These are phyloP conservation scores for Andrena fulva DNA, from an alignment of 2,888 invertebrate species.

Conservation along the genomic window DNA sequence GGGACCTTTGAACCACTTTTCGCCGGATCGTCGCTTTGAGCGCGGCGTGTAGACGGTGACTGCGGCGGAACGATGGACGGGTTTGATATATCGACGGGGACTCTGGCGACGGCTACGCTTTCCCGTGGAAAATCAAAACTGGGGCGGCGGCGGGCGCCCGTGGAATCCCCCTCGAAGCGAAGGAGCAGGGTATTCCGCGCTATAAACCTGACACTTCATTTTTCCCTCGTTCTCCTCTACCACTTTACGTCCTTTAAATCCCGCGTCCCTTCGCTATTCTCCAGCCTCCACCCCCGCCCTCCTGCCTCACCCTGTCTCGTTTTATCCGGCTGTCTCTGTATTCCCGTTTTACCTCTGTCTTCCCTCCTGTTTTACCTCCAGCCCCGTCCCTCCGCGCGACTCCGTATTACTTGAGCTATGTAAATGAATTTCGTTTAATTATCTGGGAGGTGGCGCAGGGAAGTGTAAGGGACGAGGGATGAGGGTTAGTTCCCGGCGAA, in stretches of 20 bases:
- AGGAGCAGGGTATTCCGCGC: slow-evolving; percentile 15
- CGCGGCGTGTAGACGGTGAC: background rate
- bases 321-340: background rate
- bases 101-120: background rate
- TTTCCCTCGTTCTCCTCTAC: slow-evolving; percentile 42
- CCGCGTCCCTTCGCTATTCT: slow-evolving; percentile 8
- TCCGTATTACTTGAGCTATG: slow-evolving; percentile 83
- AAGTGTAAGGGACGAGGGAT: slow-evolving; percentile 60
- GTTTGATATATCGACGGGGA: slow-evolving; percentile 54
- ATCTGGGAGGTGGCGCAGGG: slow-evolving; percentile 72
- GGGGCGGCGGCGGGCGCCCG: background rate
- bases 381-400: slow-evolving; percentile 49
- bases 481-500: slow-evolving; percentile 65
- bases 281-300: background rate
- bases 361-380: background rate
- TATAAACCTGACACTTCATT: slow-evolving; percentile 62
- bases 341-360: slow-evolving; percentile 34
- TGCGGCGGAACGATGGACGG: slow-evolving; percentile 7
- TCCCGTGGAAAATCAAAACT: slow-evolving; percentile 68
- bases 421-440: slow-evolving; percentile 85
- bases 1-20: slow-evolving; percentile 20
- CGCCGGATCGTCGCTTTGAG: background rate
- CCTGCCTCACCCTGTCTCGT: slow-evolving; percentile 13
- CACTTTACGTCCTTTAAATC: slow-evolving; percentile 52
- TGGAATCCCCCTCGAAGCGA: slow-evolving; percentile 1